Percentiles rank a stretch among this genome's conserved stretches.
Conservation (phyloP, 35 echinoderm and acorn worm species). For the Apostichopus californicus region DNA sequence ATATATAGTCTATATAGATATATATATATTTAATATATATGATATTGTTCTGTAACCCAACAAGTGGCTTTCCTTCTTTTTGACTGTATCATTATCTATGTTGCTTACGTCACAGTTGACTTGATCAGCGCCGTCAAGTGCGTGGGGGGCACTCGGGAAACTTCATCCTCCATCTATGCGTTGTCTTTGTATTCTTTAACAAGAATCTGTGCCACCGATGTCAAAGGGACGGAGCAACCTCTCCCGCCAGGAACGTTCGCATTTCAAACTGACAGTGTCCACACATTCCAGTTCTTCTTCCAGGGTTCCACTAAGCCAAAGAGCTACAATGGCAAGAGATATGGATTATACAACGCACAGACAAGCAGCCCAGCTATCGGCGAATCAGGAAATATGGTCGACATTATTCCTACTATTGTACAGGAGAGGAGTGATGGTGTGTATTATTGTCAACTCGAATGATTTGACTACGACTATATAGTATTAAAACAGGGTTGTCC, state of each 20-base stretch:
- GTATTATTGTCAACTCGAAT: neutral
- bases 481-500: too few relatives aligned
- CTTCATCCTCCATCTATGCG: slow-evolving; percentile 14
- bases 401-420: neutral
- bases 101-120: neutral
- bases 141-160: neutral
- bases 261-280: neutral
- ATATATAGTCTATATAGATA: too few relatives aligned
- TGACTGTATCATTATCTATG: too few relatives aligned
- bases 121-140: slow-evolving; percentile 16
- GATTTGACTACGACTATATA: too few relatives aligned
- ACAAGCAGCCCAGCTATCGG: neutral
- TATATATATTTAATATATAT: too few relatives aligned
- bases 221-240: neutral
- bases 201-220: neutral
- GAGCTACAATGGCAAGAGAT: neutral
- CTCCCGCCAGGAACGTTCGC: neutral
- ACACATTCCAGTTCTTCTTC: neutral
- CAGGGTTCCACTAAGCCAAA: neutral
- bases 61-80: too few relatives aligned
- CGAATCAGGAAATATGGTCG: neutral
- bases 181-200: slow-evolving; percentile 4
- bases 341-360: neutral
- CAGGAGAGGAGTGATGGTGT: slow-evolving; percentile 12
- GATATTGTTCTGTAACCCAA: too few relatives aligned